Evolutionary conservation across 2,113 vertebrate species (phyloP), one percentile per base, ranked within the genome.

Genomic region (Octodon degus): DNA sequence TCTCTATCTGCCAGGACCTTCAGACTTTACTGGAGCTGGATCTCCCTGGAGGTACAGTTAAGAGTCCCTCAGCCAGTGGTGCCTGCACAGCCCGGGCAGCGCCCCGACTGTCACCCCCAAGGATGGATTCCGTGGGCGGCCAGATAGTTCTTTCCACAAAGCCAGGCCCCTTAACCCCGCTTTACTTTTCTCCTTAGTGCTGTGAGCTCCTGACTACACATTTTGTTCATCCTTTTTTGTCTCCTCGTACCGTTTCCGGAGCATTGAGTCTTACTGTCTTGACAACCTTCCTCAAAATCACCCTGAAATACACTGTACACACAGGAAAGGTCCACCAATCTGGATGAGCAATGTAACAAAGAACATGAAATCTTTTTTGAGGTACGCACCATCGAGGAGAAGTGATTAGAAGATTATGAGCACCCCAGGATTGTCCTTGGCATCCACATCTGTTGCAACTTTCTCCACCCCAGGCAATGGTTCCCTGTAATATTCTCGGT

Each of bases 161-260:
- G 24, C 34, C 58, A 47, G 40, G 4, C 34, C 22, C 5, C n/a
- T 79, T 40, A 68, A 16, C 4, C 67, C n/a, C 37, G 27, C 34
- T 77, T 63, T 68, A 2, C 67, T 55, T 7, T 77, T 77, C 68
- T 76, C 58, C 34, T 20, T 17, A 58, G 32, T 14, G 40, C 8
- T 50, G 81, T 12, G 68, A 68, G 60, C 62, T 90, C 50, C 62
- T 83, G n/a, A 1, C 65, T 62, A 11, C 13, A 7, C 63, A 63
- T 88, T 83, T 80, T 74, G 68, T 82, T 94, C 93, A 50, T 65
- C 4, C 22, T 40, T 86, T 95, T 32, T 84, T 74, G 11, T 47
- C 10, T 58, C 37, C 24, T 24, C 11, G 17, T 70, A 22, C 4
- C 16, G 25, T 87, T 90, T 65, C 62, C 16, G 19, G 86, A 80